Evolutionary conservation across 1,140 invertebrate species (phyloP), one percentile per base, ranked within the genome.

Genomic region (Drosophila kanapiae): DNA sequence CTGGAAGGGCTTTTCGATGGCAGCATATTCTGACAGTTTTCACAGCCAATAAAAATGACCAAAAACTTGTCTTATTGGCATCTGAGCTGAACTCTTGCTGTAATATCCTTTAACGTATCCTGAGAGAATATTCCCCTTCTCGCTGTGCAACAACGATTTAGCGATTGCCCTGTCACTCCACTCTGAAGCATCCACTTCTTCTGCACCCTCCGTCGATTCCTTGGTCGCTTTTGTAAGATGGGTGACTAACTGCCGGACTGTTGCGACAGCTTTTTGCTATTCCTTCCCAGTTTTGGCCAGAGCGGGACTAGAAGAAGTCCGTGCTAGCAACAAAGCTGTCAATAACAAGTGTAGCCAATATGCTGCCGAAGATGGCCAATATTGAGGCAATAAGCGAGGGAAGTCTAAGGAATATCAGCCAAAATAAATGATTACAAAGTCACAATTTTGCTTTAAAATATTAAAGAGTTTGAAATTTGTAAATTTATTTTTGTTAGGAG

Each of bases 321-420:
- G 16, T 70, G 59, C 42, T 14, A 70, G 75, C 85, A 90, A 84
- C 78, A 81, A 88, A 71, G 85, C 85, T 88, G 84, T 90, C 84
- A 88, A 90, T 88, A 88, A 75, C 69, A 84, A 78, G 68, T 79
- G 77, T 72, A 64, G 61, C 80, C 84, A 87, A 84, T 78, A 88
- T 84, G 78, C 62, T 72, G 40, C 57, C 69, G 43, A 67, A 76
- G 70, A 60, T 68, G 59, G 43, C 31, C 54, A 58, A 60, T 47
- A 59, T 53, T 69, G 84, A 51, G 47, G 38, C 29, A 61, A 61
- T 40, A 45, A 8, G 42, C 76, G 84, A 67, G 58, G 62, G 54
- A 11, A 1, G 65, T 6, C 18, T 48, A 0, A 60, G 10, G n/a
- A 35, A 27, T 2, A 9, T 0, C 8, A 14, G n/a, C 4, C 3